phyloP scores from a whole-genome alignment of 2,113 vertebrate genomes.

The Pseudois nayaur region DNA sequence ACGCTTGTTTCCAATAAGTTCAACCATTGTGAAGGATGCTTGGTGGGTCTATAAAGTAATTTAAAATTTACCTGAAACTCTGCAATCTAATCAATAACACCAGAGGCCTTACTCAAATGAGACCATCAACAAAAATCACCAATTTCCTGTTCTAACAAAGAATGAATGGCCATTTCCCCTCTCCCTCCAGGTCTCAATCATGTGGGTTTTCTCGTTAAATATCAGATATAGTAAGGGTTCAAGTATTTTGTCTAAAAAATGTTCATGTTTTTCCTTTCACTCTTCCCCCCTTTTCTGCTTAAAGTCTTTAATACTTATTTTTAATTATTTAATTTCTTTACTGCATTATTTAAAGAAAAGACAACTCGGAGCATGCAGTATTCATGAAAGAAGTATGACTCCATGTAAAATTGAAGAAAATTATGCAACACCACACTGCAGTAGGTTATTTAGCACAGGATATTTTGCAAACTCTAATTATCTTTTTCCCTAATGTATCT shows the following conservation, averaged over 20 bases:
- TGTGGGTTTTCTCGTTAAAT: background rate
- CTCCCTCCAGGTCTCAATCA: background rate
- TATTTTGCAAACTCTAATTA: background rate
- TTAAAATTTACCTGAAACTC: slow-evolving; percentile 31
- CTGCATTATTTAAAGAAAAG: slow-evolving; percentile 65
- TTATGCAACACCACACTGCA: background rate
- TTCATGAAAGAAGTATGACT: slow-evolving; percentile 17
- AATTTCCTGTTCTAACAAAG: background rate
- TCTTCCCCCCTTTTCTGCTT: background rate
- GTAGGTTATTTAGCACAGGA: background rate
- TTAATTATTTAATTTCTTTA: slow-evolving; percentile 67
- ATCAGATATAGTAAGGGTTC: background rate
- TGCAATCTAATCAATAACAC: background rate
- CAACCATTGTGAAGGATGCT: background rate
- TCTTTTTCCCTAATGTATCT: background rate
- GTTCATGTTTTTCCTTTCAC: background rate
- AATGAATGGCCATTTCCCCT: background rate
- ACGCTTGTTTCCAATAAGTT: background rate
- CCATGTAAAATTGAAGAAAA: slow-evolving; percentile 37
- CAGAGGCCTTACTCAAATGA: background rate
- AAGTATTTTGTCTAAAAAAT: background rate
- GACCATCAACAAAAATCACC: background rate
- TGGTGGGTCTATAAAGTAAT: slow-evolving; percentile 7
- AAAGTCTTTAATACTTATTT: slow-evolving; percentile 21
- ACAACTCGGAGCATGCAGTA: background rate